These are phyloP conservation scores for Istiophorus platypterus DNA, from an alignment of 2,113 vertebrate species.

Conservation along the genomic window DNA sequence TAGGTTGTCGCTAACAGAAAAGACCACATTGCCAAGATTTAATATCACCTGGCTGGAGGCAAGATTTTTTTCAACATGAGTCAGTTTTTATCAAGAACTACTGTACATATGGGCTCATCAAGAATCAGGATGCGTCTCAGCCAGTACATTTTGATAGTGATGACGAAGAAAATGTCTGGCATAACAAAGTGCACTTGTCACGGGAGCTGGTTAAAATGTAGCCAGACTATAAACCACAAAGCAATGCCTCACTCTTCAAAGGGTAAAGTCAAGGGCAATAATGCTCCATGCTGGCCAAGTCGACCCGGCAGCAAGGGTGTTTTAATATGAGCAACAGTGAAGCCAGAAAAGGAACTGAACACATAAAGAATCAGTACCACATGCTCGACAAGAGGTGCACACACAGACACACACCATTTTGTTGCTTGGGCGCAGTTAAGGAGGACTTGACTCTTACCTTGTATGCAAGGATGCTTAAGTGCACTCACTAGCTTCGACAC, in stretches of 20 bases:
- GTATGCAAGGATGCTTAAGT: slow-evolving; percentile 44
- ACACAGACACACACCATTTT: slow-evolving; percentile 1
- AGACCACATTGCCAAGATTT: slow-evolving; percentile 29
- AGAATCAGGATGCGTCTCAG: slow-evolving; percentile 66
- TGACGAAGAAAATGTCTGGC: slow-evolving; percentile 70
- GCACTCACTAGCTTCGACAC: slow-evolving; percentile 31
- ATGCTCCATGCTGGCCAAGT: slow-evolving; percentile 29
- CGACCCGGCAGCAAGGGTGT: slow-evolving; percentile 34
- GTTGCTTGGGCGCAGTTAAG: slow-evolving; percentile 22
- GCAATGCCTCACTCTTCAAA: slow-evolving; percentile 38
- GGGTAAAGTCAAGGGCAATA: slow-evolving; percentile 50
- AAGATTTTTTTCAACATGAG: slow-evolving; percentile 45
- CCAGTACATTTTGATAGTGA: slow-evolving; percentile 36
- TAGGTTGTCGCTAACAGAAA: slow-evolving; percentile 5
- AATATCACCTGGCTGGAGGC: slow-evolving; percentile 36
- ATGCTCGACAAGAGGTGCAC: not conserved
- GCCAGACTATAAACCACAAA: slow-evolving; percentile 56
- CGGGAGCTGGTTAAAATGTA: slow-evolving; percentile 49
- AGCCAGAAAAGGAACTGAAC: slow-evolving; percentile 9
- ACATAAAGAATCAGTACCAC: slow-evolving; percentile 38
- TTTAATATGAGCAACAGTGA: slow-evolving; percentile 12
- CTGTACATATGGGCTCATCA: slow-evolving; percentile 43
- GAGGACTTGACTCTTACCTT: slow-evolving; percentile 28
- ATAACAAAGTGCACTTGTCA: slow-evolving; percentile 60
- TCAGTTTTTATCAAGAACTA: slow-evolving; percentile 52